These are phyloP conservation scores for Acipenser ruthenus DNA, from an alignment of 2,797 vertebrate genomes.

Conservation along the genomic window DNA sequence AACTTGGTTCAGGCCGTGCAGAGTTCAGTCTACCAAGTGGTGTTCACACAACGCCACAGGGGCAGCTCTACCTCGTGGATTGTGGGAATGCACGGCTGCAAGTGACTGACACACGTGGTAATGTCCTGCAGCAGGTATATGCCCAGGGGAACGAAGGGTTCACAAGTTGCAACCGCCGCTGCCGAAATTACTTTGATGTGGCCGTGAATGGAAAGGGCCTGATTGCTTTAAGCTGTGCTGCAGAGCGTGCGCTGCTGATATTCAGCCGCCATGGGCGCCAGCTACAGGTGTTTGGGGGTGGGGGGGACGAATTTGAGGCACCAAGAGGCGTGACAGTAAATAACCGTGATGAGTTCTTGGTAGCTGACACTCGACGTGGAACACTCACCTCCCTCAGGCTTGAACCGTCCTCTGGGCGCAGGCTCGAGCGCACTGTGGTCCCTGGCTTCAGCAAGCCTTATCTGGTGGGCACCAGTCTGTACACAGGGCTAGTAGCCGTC, in stretches of 20 bases:
- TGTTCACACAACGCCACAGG: conserved; percentile 53
- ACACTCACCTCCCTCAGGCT: conserved; percentile 56
- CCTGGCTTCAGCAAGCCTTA: conserved; percentile 68
- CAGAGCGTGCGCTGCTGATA: conserved; percentile 57
- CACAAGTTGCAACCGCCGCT: conserved; percentile 32
- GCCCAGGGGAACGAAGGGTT: conserved; percentile 40
- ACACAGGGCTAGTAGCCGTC: conserved; percentile 56
- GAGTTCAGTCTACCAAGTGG: conserved; percentile 67
- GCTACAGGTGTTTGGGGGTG: conserved; percentile 61
- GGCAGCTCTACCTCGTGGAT: conserved; percentile 63
- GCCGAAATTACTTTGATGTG: conserved; percentile 67
- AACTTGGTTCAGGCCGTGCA: conserved; percentile 65
- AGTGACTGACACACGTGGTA: conserved; percentile 56
- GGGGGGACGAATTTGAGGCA: conserved; percentile 56
- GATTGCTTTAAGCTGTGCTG: conserved; percentile 63
- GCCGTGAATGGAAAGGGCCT: conserved; percentile 64
- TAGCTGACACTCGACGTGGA: conserved; percentile 66
- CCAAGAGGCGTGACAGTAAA: conserved; percentile 63
- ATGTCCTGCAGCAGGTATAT: conserved; percentile 62
- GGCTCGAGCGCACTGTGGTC: conserved; percentile 58
- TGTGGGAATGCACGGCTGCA: conserved; percentile 70
- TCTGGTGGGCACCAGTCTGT: conserved; percentile 54
- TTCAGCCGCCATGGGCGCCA: conserved; percentile 63
- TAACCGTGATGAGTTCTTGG: conserved; percentile 58
- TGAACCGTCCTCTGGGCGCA: conserved; percentile 50